Base-by-base conservation (phyloP, 2,888 invertebrate genomes). In the Alloscopus bannaensis region DNA sequence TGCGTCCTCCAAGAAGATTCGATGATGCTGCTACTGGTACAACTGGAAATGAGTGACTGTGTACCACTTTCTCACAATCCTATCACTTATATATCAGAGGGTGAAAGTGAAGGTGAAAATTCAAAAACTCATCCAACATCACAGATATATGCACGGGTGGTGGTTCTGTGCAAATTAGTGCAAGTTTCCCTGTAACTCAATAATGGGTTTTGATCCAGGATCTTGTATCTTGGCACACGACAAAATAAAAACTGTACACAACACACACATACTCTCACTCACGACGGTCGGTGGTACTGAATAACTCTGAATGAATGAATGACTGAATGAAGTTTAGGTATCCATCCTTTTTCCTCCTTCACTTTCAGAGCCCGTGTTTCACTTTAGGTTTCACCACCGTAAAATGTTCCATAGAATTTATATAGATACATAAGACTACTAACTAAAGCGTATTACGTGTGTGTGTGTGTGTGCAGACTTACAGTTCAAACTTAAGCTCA, bases 251-350 rank as follows among this genome's bases (percentile, higher is more conserved):
- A 47, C 47, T 64, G n/a, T n/a, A 45, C 73, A 65, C 60, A 65
- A 45, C 65, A 73, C 62, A 75, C 36, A 40, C 64, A 72, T 57
- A 76, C n/a, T n/a, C n/a, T n/a, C n/a, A n/a, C n/a, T n/a, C n/a
- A n/a, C n/a, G n/a, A n/a, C 76, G 62, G 68, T 69, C 76, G 68
- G 76, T 68, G 68, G 66, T 62, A 69, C 62, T 76, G 69, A 76
- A 76, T 76, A 76, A 76, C 76, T 76, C 66, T 76, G 76, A 69
- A 76, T 76, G 76, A 76, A 76, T 76, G 76, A 76, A 76, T 76
- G 76, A 76, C 76, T 76, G 76, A 76, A 76, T 76, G 76, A 76
- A 76, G 76, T 68, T 76, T 76, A 76, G 76, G 76, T 76, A 76
- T 76, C 69, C 75, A 75, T 75, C 76, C 69, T 69, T 65, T 65